Base-by-base conservation (phyloP, 92 coral and sea anemone genomes). In the Porites cylindrica region DNA sequence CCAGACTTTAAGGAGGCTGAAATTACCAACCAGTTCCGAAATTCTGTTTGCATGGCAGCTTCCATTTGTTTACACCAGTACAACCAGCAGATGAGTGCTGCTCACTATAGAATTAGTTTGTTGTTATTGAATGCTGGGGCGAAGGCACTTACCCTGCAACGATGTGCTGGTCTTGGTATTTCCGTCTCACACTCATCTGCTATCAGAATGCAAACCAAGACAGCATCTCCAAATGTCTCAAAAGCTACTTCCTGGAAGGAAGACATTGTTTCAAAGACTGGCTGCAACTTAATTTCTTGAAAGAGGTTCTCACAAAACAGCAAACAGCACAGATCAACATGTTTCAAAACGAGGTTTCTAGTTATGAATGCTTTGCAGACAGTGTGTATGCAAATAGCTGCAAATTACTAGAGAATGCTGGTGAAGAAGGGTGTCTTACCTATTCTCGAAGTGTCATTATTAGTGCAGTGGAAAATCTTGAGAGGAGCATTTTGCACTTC, bases 221-320 rank as follows among this genome's bases (percentile, higher is more conserved):
- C 72, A 9, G 66, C 72, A 6, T 10, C 67, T 19, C 67, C 16
- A 17, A 0, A 5, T 7, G 58, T 1, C 26, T 4, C 77, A 12
- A 82, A 82, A 60, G 76, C 53, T 54, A 59, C 71, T 6, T 4
- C 83, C 14, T 88, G 87, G 91, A 53, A 47, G 13, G 77, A 88
- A 29, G 91, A 82, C 51, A 88, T 75, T 7, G 0, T 11, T 4
- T 7, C 38, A n/a, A 88, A 66, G 78, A 53, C 73, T n/a, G n/a
- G 60, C 85, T 83, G 10, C 56, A 66, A 54, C 26, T 89, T 1
- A 20, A 81, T 18, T 84, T 84, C 23, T 64, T 84, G n/a, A 23
- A 77, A 43, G 89, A 89, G 72, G 72, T 79, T 7, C 26, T 83
- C 6, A 83, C 59, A 56, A 63, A 85, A 20, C 77, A 77, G 53